Evolutionary conservation across 2,113 vertebrate species (phyloP).

Genomic region (Chaenocephalus aceratus): DNA sequence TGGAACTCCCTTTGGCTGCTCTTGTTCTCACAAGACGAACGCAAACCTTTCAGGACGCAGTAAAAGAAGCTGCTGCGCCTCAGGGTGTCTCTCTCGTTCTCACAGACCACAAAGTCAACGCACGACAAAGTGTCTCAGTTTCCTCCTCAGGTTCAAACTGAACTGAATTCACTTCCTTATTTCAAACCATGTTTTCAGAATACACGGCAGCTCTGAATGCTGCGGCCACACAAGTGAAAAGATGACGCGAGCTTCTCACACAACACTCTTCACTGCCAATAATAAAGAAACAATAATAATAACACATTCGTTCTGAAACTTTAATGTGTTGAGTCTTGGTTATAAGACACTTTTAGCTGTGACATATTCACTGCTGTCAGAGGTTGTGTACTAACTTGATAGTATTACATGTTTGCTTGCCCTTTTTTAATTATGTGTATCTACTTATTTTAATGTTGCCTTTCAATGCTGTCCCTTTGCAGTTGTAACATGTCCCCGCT

Average conservation of each 20-base stretch:
- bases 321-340: background rate
- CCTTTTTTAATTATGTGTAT: too few relatives aligned
- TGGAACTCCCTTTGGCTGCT: constrained; percentile 35
- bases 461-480: too few relatives aligned
- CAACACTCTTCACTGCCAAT: background rate
- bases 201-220: constrained; percentile 13
- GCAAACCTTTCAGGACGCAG: constrained; percentile 3
- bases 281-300: too few relatives aligned
- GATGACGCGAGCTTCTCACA: background rate
- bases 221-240: background rate
- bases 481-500: too few relatives aligned
- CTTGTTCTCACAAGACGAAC: constrained; percentile 38
- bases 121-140: constrained; percentile 63
- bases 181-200: constrained; percentile 56
- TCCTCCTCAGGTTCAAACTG: constrained; percentile 77
- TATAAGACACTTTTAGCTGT: background rate
- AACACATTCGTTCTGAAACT: background rate
- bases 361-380: background rate
- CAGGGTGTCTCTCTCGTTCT: constrained; percentile 21
- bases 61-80: constrained; percentile 20
- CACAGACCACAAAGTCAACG: constrained; percentile 67
- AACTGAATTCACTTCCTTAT: constrained; percentile 84
- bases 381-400: too few relatives aligned
- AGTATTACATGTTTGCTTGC: too few relatives aligned
- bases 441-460: too few relatives aligned